Base-by-base conservation (phyloP, 2,113 vertebrate species). In the Oncorhynchus tshawytscha region DNA sequence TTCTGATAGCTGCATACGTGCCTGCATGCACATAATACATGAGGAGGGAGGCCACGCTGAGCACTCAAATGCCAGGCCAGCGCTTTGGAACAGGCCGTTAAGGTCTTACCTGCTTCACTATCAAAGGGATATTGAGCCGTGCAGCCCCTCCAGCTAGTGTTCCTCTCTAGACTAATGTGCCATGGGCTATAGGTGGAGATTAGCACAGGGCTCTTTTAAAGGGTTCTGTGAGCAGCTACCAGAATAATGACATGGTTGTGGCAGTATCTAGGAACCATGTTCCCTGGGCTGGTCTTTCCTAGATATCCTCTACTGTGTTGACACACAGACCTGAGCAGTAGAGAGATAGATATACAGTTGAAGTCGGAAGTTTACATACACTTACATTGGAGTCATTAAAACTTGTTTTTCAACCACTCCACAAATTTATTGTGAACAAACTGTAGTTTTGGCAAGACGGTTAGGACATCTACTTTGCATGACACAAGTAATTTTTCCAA, bases 31-130 rank as follows among this genome's bases (percentile, higher is more conserved):
- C 45, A 54, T 3, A 31, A 59, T 2, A 77, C 39, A 73, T 1
- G n/a, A 45, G 39, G 20, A 84, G 77, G 73, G 51, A 54, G 16
- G 27, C 81, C 77, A 75, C 8, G 5, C 80, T 77, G 79, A 75
- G 65, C 81, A 85, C 73, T 84, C 78, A 78, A 81, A 71, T 75
- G 80, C 75, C 72, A 73, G 81, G 74, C 54, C 73, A 77, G 48
- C 77, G 74, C 82, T 85, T 81, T 84, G 82, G 73, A 74, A 77
- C 76, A 81, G 80, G 77, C 84, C 84, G 86, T 84, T 86, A 83
- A 81, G 54, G 84, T 85, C 74, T 87, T 86, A 87, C 78, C 73
- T 73, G 77, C 81, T 88, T 89, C 82, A 81, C 87, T 85, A 88
- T 90, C 87, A 90, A 89, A 90, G 80, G 71, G 72, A 87, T 82